phyloP scores from a whole-genome alignment of 1,140 invertebrate species.

The Drosophila miranda region DNA sequence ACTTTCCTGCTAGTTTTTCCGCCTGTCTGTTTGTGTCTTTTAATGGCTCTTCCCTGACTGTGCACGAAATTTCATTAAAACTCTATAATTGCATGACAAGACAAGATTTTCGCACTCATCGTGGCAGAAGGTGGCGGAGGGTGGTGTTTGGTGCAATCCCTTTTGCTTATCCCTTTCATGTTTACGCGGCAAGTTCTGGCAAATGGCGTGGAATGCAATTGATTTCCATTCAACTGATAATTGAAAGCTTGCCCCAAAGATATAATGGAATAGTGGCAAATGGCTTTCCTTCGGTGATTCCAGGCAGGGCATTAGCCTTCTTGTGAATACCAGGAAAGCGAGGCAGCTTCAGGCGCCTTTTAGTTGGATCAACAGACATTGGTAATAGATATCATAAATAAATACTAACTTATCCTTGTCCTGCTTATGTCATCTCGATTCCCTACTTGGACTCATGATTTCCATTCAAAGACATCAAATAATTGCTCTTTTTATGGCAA shows the following conservation, averaged over 20 bases:
- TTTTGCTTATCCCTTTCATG: slow-evolving; percentile 24
- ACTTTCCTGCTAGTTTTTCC: slow-evolving; percentile 10
- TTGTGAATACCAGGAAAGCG: too few relatives aligned
- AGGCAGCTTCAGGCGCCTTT: too few relatives aligned
- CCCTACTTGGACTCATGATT: too few relatives aligned
- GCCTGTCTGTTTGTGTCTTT: slow-evolving; percentile 25
- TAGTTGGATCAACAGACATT: too few relatives aligned
- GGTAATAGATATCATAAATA: too few relatives aligned
- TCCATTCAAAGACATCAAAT: too few relatives aligned
- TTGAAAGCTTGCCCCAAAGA: slow-evolving; percentile 6
- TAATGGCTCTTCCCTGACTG: slow-evolving; percentile 64
- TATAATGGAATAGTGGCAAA: too few relatives aligned
- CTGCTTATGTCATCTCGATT: too few relatives aligned
- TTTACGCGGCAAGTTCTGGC: slow-evolving; percentile 1
- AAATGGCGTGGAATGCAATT: slow-evolving; percentile 23
- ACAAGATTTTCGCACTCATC: slow-evolving; percentile 53
- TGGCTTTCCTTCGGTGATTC: too few relatives aligned
- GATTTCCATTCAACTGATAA: slow-evolving; percentile 19
- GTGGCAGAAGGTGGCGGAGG: background rate
- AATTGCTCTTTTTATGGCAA: too few relatives aligned
- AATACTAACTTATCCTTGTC: too few relatives aligned
- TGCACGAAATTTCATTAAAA: slow-evolving; percentile 76
- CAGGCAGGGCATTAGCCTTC: too few relatives aligned
- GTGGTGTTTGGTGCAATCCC: slow-evolving; percentile 3
- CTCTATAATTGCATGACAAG: slow-evolving; percentile 77